phyloP scores from a whole-genome alignment of 2,113 vertebrate genomes.

The Oncorhynchus gorbuscha region DNA sequence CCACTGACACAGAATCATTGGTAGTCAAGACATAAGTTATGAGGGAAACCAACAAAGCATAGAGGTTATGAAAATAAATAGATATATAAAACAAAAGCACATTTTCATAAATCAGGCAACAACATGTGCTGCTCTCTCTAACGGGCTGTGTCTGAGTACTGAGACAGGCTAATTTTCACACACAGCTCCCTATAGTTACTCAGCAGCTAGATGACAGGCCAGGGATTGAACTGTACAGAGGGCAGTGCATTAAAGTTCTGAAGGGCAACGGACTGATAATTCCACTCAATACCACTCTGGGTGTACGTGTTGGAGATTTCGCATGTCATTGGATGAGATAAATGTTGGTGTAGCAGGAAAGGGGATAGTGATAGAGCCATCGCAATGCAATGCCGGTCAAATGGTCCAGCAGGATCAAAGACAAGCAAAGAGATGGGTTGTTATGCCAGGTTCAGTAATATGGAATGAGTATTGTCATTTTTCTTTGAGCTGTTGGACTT shows the following conservation, averaged over 20 bases:
- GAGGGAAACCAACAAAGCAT: constrained; percentile 22
- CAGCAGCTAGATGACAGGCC: constrained; percentile 43
- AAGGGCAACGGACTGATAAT: not conserved
- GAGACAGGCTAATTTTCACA: too few relatives aligned
- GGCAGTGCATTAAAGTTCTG: constrained; percentile 32
- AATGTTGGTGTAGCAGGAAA: constrained; percentile 20
- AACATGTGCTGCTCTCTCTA: constrained; percentile 11
- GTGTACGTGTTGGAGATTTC: constrained; percentile 42
- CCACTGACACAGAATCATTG: too few relatives aligned
- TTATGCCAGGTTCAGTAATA: too few relatives aligned
- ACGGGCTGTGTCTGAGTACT: too few relatives aligned
- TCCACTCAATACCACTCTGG: not conserved
- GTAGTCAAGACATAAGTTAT: not conserved
- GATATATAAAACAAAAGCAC: constrained; percentile 33
- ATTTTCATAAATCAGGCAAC: constrained; percentile 31
- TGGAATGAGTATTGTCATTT: not conserved
- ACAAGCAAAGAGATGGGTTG: not conserved
- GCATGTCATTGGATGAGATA: constrained; percentile 45
- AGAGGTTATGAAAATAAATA: not conserved
- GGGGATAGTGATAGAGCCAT: constrained; percentile 18
- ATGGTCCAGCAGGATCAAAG: constrained; percentile 41
- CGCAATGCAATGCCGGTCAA: constrained; percentile 11
- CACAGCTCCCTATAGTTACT: constrained; percentile 22
- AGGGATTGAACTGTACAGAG: constrained; percentile 41
- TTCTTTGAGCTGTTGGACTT: not conserved